Evolutionary conservation across 2,113 vertebrate genomes (phyloP).

Genomic region (Podocnemis expansa): DNA sequence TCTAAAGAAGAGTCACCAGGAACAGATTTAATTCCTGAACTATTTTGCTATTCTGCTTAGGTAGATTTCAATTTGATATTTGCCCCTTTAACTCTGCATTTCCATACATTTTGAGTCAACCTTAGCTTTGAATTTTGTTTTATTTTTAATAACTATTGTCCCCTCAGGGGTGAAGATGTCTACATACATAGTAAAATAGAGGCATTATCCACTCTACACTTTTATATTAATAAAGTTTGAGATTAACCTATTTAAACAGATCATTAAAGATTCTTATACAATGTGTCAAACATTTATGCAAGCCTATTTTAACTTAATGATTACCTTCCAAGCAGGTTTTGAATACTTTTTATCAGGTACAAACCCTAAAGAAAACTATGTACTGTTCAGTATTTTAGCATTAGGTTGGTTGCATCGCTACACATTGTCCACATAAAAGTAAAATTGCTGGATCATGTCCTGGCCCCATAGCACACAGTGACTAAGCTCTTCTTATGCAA

Average conservation of each 20-base stretch:
- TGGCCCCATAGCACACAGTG: not conserved
- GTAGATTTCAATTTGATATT: not conserved
- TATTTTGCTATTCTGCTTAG: not conserved
- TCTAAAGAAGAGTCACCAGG: not conserved
- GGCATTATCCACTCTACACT: not conserved
- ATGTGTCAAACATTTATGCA: not conserved
- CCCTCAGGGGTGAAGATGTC: not conserved
- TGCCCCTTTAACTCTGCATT: not conserved
- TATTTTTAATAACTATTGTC: not conserved
- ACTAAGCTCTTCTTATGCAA: not conserved
- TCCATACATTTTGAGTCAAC: not conserved
- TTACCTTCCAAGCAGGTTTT: not conserved
- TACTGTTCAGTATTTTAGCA: not conserved
- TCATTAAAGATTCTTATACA: not conserved
- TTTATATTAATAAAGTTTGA: not conserved
- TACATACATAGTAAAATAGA: not conserved
- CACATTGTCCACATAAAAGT: not conserved
- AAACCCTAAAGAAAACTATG: not conserved
- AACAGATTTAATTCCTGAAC: not conserved
- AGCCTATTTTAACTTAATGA: slow-evolving; percentile 13
- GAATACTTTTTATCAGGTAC: slow-evolving; percentile 8
- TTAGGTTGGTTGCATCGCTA: not conserved
- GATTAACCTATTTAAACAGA: not conserved
- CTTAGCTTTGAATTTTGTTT: not conserved
- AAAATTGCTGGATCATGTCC: not conserved